Base-by-base conservation (phyloP, 2,113 vertebrate species). In the Tetraodon nigroviridis region DNA sequence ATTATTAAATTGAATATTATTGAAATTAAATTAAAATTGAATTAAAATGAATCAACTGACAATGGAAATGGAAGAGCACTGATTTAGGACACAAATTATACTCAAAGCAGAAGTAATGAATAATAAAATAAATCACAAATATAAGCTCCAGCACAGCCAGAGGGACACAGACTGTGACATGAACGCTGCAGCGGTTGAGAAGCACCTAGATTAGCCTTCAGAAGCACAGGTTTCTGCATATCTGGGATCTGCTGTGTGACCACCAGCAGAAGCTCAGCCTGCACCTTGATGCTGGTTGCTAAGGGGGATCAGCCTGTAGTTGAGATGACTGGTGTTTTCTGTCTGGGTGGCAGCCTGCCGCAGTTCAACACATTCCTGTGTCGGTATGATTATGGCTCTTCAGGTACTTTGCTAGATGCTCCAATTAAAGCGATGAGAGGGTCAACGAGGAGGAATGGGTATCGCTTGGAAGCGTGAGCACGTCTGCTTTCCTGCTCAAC, bases 261-360 rank as follows among this genome's bases (percentile, higher is more conserved):
- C 18, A 18, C 60, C 27, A 0, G 29, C 5, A 55, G 42, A 60
- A 63, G 58, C 64, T 5, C 5, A 42, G 48, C 48, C 71, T 69
- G 61, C 59, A 57, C 40, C 12, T 40, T 27, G n/a, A 65, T 16
- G 29, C 44, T 56, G 2, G 63, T 55, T 65, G 64, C 79, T 73
- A 44, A 73, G 74, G 61, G 67, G 63, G 73, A 81, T 61, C 69
- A 65, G 60, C 72, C 64, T 78, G 19, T 56, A 49, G 58, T 72
- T 76, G 69, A 76, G 78, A 71, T 80, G 71, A 69, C 64, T 81
- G 75, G 68, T 79, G 71, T 86, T 82, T 82, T 84, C 72, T 81
- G 82, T 82, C 81, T 81, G 73, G 71, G 68, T 83, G 82, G 78
- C 84, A 81, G 73, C 55, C 67, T 70, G 84, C 81, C 84, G 70